phyloP scores from a whole-genome alignment of 2,113 vertebrate genomes.

The Hydrolagus affinis region DNA sequence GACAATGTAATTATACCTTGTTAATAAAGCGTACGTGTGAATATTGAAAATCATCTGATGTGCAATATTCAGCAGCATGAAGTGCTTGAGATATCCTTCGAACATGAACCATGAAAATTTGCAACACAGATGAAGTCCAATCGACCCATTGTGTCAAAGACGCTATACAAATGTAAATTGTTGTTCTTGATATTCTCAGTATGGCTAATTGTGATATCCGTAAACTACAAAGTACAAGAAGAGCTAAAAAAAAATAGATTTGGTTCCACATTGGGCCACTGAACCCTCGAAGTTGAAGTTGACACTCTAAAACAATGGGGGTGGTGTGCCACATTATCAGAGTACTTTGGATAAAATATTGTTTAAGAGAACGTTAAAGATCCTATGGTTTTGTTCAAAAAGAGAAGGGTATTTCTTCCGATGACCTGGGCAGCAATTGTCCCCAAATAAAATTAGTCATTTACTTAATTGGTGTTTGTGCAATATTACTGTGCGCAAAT shows the following conservation, averaged over 20 bases:
- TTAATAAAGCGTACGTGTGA: too few species aligned
- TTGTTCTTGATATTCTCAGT: not conserved
- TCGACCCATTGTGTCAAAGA: not conserved
- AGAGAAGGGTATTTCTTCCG: too few species aligned
- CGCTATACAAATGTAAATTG: not conserved
- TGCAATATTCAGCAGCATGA: not conserved
- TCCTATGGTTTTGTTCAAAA: too few species aligned
- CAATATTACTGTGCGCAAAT: too few species aligned
- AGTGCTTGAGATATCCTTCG: not conserved
- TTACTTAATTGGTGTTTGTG: too few species aligned
- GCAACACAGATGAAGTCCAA: not conserved
- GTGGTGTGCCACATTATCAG: not conserved
- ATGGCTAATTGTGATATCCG: not conserved
- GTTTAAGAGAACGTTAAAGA: not conserved
- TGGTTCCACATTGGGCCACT: not conserved
- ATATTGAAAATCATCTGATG: too few species aligned
- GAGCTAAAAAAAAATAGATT: not conserved
- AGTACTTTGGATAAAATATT: not conserved
- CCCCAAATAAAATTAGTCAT: too few species aligned
- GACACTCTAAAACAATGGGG: not conserved
- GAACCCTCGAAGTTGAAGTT: not conserved
- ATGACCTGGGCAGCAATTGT: too few species aligned
- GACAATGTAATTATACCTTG: too few species aligned
- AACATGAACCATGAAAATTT: not conserved
- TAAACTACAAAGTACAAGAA: not conserved